These are phyloP conservation scores for Temnothorax longispinosus DNA, from an alignment of 1,140 invertebrate species.

Conservation along the genomic window DNA sequence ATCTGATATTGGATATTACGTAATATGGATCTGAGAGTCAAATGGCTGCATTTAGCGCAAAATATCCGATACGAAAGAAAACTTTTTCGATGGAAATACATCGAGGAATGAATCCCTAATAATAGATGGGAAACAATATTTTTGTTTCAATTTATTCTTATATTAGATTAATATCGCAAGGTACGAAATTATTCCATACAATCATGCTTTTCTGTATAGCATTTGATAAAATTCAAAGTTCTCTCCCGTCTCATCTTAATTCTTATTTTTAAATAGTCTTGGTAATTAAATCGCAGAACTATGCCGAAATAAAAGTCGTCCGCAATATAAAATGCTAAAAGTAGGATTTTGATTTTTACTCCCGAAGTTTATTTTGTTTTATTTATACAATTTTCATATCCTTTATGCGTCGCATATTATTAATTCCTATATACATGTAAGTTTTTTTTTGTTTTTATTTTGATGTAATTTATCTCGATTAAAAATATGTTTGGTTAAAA, in stretches of 20 bases:
- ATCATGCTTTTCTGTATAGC: background rate
- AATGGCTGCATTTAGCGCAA: background rate
- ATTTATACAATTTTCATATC: background rate
- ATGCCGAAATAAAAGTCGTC: background rate
- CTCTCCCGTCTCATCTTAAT: background rate
- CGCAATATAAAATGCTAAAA: background rate
- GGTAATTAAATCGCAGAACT: background rate
- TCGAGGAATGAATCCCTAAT: background rate
- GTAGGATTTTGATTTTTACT: background rate
- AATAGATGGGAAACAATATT: background rate
- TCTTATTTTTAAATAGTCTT: background rate
- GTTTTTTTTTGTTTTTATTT: background rate
- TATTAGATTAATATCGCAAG: background rate
- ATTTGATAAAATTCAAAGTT: background rate
- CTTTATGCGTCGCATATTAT: background rate
- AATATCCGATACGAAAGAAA: background rate
- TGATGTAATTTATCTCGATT: background rate
- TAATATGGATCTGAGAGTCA: background rate
- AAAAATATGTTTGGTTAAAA: constrained; percentile 8
- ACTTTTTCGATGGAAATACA: background rate
- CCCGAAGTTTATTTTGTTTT: background rate
- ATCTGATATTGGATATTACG: constrained; percentile 16
- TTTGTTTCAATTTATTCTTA: background rate
- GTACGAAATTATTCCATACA: background rate
- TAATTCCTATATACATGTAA: background rate